Base-by-base conservation (phyloP, 2,113 vertebrate genomes). In the Coptodon bakossiorum region DNA sequence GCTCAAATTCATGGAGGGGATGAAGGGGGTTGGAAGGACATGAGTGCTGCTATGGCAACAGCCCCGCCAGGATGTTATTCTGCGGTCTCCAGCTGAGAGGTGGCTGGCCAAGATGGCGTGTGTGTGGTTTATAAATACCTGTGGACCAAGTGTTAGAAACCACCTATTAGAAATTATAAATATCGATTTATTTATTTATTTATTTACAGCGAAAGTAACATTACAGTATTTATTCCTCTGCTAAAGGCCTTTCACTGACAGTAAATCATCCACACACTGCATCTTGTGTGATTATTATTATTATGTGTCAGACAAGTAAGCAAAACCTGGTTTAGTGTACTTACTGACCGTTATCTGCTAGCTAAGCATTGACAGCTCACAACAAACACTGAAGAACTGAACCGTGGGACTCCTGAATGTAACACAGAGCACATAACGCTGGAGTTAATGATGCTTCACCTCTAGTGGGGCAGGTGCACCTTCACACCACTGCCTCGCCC, bases 21-120 rank as follows among this genome's bases (percentile, higher is more conserved):
- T 82, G 54, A 52, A 82, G 73, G 73, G 10, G 52, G 54, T 38
- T 86, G 66, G 45, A 84, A 76, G 85, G 85, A 81, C 84, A 81
- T 7, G 19, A 78, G 48, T 17, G 86, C 68, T 90, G 78, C 89
- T 34, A 88, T 90, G 79, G 86, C 82, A 90, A 90, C 86, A 57
- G 38, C 3, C 19, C 66, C 22, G 8, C 27, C 36, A 38, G 22
- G 27, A 78, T 56, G 84, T 56, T 48, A 22, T 79, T 71, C 13
- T 19, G 29, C 13, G 13, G 34, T 36, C 36, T 81, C 66, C 71
- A 66, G 83, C 80, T 68, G 68, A 83, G 80, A 82, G 29, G 56
- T 80, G 68, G 82, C 56, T 78, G 43, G 43, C 56, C 45, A 24
- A 38, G 31, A 80, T 17, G 34, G 40, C 11, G 3, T 81, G 80